These are phyloP conservation scores for Andrena flavipes DNA, from an alignment of 2,888 invertebrate genomes.

Conservation along the genomic window DNA sequence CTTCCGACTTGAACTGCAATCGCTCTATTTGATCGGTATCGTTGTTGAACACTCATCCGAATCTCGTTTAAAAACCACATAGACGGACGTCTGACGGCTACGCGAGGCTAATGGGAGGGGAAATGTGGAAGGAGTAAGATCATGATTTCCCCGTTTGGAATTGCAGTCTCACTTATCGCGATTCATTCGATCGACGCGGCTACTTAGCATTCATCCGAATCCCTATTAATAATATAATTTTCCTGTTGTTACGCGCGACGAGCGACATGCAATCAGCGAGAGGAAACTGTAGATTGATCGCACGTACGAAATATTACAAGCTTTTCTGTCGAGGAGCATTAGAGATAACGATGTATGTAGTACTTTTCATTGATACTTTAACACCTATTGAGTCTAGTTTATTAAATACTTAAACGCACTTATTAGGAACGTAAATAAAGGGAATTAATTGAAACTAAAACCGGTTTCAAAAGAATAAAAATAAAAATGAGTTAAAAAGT, in stretches of 20 bases:
- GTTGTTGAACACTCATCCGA: conserved; percentile 14
- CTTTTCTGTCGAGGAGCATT: neutral
- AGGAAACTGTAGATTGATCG: neutral
- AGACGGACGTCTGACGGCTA: conserved; percentile 8
- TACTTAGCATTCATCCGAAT: conserved; percentile 12
- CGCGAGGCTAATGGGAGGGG: neutral
- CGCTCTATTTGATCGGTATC: conserved; percentile 47
- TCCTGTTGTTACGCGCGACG: neutral
- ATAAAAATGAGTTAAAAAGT: too few species aligned
- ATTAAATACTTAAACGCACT: neutral
- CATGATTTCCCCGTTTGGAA: conserved; percentile 11
- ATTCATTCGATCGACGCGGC: conserved; percentile 18
- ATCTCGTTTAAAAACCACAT: conserved; percentile 34
- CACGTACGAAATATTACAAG: neutral
- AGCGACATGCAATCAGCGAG: neutral
- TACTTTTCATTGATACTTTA: neutral
- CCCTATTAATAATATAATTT: conserved; percentile 27
- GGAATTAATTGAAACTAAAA: too few species aligned
- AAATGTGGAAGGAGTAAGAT: neutral
- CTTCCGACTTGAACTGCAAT: conserved; percentile 37
- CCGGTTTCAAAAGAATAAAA: too few species aligned
- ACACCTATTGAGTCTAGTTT: neutral
- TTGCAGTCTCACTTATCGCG: conserved; percentile 39
- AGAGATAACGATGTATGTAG: neutral
- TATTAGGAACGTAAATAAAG: neutral